Base-by-base conservation (phyloP, 2,888 invertebrate species). In the Periphyllus acericola region DNA sequence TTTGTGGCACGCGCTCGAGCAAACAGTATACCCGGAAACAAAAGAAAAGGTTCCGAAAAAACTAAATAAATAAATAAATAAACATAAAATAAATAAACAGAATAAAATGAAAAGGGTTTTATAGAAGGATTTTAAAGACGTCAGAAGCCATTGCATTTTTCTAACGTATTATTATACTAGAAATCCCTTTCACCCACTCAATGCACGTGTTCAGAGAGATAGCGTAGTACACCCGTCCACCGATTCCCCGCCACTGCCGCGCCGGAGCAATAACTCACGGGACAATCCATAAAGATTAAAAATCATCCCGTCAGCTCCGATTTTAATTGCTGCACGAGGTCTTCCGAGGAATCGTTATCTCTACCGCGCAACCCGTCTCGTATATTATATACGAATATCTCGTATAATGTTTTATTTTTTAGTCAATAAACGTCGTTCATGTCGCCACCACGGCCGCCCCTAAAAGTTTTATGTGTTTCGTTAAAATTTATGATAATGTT, bases 241-340 rank as follows among this genome's bases (percentile, higher is more conserved):
- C 11, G 46, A 3, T n/a, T n/a, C 66, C 60, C 60, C n/a, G 6
- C 25, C 25, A 5, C 21, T n/a, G 68, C n/a, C 29, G 25, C n/a
- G 40, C 9, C 34, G 46, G n/a, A 81, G 75, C 81, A 85, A 85
- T 81, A 80, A 79, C 32, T 87, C 81, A 72, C 40, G 9, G 60
- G 11, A 46, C 66, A n/a, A 80, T 66, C 87, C 87, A 46, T 87
- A 81, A 87, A 81, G 87, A 87, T 87, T 81, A 87, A 87, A 87
- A 87, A 87, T 36, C 79, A 21, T 72, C 72, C 71, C 66, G 71
- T 66, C n/a, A 8, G 80, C 29, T 40, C 19, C 79, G 46, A 66
- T 87, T 87, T 87, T 81, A 87, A 87, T 87, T 81, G 81, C 60
- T 19, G 40, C 55, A 5, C 66, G 6, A 76, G 32, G 84, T 68